phyloP scores from a whole-genome alignment of 2,113 vertebrate genomes.

The Eidolon helvum region DNA sequence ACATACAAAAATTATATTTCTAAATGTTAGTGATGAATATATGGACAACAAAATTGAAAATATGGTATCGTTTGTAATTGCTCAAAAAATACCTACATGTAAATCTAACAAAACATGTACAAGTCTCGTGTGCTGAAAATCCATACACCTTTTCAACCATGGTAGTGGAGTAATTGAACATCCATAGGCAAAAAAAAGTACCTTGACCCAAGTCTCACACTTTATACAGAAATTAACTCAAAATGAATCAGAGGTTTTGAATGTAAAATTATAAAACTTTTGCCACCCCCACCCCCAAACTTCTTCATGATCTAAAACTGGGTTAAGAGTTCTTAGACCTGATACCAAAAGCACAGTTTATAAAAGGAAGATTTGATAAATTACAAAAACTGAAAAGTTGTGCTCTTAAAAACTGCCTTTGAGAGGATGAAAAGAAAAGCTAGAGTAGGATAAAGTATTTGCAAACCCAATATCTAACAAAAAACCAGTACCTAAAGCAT shows the following conservation, averaged over 20 bases:
- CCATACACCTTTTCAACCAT: background rate
- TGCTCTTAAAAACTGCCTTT: background rate
- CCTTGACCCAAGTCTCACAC: background rate
- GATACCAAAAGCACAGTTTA: background rate
- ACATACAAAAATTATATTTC: background rate
- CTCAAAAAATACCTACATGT: background rate
- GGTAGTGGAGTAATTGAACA: background rate
- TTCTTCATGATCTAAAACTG: background rate
- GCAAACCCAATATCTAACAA: background rate
- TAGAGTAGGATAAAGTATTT: background rate
- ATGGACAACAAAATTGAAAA: background rate
- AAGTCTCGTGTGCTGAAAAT: background rate
- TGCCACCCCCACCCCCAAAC: background rate
- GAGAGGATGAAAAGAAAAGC: background rate
- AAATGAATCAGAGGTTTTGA: background rate
- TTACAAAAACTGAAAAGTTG: background rate
- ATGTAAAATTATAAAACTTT: background rate
- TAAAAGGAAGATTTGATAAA: background rate
- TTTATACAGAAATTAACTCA: background rate
- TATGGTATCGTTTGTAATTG: constrained; percentile 6
- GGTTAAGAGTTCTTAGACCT: background rate
- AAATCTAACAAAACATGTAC: background rate
- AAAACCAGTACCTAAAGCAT: background rate
- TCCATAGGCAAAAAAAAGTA: background rate
- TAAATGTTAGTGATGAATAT: too few relatives aligned